Conservation (phyloP, 2,113 vertebrate species). For the Leptocoma aspasia region DNA sequence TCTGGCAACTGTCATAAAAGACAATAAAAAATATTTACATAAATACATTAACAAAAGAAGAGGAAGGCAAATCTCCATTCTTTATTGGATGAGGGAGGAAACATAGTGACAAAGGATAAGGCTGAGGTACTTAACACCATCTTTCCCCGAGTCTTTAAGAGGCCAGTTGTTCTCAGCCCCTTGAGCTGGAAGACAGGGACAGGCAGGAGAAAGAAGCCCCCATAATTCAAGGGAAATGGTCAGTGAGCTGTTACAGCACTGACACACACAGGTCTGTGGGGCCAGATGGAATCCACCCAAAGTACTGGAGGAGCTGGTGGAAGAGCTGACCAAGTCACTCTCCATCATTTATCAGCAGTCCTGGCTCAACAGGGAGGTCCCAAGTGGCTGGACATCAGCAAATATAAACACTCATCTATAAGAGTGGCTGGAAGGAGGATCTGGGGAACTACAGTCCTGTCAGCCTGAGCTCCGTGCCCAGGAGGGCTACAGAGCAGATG, state of each 20-base stretch:
- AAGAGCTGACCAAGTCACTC: neutral
- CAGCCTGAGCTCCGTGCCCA: neutral
- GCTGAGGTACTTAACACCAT: neutral
- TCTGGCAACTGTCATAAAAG: neutral
- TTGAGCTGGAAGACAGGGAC: neutral
- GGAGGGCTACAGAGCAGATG: accelerated
- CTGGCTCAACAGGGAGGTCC: neutral
- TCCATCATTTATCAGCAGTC: neutral
- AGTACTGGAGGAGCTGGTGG: neutral
- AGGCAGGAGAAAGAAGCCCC: neutral
- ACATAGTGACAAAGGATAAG: neutral
- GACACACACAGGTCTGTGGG: neutral
- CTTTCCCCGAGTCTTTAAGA: neutral
- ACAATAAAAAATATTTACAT: neutral
- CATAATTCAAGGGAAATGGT: neutral
- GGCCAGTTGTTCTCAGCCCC: neutral
- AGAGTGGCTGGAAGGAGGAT: neutral
- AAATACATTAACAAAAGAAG: neutral
- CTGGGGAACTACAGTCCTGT: neutral
- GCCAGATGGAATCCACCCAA: neutral
- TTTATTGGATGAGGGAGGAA: neutral
- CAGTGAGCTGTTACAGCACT: neutral
- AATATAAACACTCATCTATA: neutral
- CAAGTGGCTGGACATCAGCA: neutral
- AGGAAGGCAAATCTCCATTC: accelerated